Evolutionary conservation across 2,888 invertebrate genomes (phyloP), one percentile per base, ranked within the genome.

Genomic region (Lobophora halterata): DNA sequence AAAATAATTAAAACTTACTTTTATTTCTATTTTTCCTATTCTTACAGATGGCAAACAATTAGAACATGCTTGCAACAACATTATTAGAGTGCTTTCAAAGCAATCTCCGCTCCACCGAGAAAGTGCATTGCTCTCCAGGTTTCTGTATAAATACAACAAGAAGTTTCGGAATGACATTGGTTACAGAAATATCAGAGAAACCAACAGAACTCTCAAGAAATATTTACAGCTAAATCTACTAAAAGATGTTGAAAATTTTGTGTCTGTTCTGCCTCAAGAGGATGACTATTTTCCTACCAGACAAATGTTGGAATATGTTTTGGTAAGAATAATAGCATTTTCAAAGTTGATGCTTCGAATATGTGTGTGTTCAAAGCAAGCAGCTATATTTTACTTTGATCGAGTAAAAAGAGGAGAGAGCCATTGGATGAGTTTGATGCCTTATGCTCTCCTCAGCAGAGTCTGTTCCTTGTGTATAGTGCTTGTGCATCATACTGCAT

Each of bases 91-190:
- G 17, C 50, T 87, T 42, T 64, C 74, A 5, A 79, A 79, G 19
- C 88, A 89, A 50, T 77, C 81, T 4, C 75, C 86, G n/a, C 60
- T 90, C 3, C 85, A 89, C 36, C 71, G 71, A 28, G 90, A 90
- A 68, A 85, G 89, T 47, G 89, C 90, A 1, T 54, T 90, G 40
- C 63, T 90, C 1, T 89, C 89, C 25, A 79, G 90, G 52, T 73
- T 90, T 52, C 61, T 90, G 12, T 91, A 91, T 52, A 88, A 90
- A 52, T 89, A 87, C 71, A 89, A 90, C 49, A 86, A 79, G 39
- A 90, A 90, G 62, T 90, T 90, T 54, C 76, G 90, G 7, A 85
- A 75, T 47, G 90, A 90, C 48, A 89, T 90, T 39, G 90, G 90
- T 0, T 81, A 88, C 24, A 85, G 86, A 49, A 75, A 79, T 48